Evolutionary conservation across 2,797 vertebrate species (phyloP), one percentile per base, ranked within the genome.

Genomic region (Apogon hyalosoma): DNA sequence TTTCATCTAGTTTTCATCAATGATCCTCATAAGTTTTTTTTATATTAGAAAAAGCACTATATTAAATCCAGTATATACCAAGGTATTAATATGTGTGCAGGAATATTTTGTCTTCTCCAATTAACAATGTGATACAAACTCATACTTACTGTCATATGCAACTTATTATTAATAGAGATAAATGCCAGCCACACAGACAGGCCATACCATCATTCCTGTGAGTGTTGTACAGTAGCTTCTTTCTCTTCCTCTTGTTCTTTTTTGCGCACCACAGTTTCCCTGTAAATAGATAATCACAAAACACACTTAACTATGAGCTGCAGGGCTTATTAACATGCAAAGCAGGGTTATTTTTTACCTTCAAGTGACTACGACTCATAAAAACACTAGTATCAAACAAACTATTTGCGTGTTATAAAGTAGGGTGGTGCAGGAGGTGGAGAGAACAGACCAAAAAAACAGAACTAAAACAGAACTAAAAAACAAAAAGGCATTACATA

Each of bases 241-340:
- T 99, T 73, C 97, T 94, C 84, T 99, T 99, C 93, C 97, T 97
- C 91, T 99, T 98, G 91, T 99, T 99, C 85, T 99, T 98, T 92
- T 99, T 99, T 0, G 96, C 97, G 10, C 97, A 99, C 98, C 97
- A 99, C 7, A 99, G 94, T 88, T 99, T 99, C 72, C 98, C 98
- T 98, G 81, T 24, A 56, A 62, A 69, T 40, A 67, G 4, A 79
- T 7, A 47, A 1, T 31, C 19, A 16, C 10, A 40, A 2, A 16
- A 28, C 11, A 24, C 47, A 55, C 4, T 2, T 18, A 1, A 24
- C 21, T 24, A 24, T 3, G 1, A 47, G 12, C 18, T 10, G 24
- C 14, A 53, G 16, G 19, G 11, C 28, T 40, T 18, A 51, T 6
- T 48, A 14, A 28, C 24, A 28, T 28, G 24, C 6, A 28, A 5